Evolutionary conservation across 2,797 vertebrate genomes (phyloP).

Genomic region (Carcharodon carcharias): DNA sequence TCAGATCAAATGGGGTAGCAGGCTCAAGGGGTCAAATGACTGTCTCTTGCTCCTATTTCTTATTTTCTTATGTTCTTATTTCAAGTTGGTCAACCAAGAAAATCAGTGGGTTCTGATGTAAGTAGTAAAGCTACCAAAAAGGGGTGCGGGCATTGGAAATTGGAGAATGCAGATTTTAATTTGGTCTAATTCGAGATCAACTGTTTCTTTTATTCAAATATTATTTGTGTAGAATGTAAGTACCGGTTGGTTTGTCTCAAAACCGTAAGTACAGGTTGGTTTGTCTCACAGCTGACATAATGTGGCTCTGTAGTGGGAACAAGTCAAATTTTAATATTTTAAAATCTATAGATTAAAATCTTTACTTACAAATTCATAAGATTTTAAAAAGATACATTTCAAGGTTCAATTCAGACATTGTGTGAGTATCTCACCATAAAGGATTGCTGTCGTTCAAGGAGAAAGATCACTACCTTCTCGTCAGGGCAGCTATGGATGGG

Average conservation of each 20-base stretch:
- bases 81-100: background rate
- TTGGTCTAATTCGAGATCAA: background rate
- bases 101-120: background rate
- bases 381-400: background rate
- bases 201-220: background rate
- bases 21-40: too few species aligned
- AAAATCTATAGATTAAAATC: background rate
- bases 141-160: background rate
- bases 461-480: background rate
- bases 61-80: background rate
- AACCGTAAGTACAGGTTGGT: background rate
- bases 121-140: background rate
- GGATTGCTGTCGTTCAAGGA: slow-evolving; percentile 9
- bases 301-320: background rate
- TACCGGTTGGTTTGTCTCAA: background rate
- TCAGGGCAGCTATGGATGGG: background rate
- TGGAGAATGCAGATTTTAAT: background rate
- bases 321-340: background rate
- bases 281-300: background rate
- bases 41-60: too few species aligned
- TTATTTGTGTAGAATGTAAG: background rate
- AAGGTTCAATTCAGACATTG: background rate
- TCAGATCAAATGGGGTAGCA: too few species aligned
- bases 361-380: background rate
- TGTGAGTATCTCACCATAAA: background rate